Base-by-base conservation (phyloP, 2,888 invertebrate genomes). In the Drosophila nigritarsus region DNA sequence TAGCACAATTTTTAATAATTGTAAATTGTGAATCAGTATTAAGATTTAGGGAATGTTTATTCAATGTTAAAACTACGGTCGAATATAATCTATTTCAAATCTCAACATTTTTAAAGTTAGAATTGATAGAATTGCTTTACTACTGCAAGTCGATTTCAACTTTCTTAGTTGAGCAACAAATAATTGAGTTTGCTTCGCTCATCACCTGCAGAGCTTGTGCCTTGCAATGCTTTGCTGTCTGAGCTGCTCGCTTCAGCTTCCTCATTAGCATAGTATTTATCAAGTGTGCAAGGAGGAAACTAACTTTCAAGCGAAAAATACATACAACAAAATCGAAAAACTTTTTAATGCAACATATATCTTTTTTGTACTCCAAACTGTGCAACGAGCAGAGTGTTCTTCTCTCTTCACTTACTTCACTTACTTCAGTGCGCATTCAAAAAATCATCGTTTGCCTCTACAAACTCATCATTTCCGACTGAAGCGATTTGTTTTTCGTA, bases 271-370 rank as follows among this genome's bases (percentile, higher is more conserved):
- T 20, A 11, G 60, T 48, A 76, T 80, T 73, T 73, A 80, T 80
- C 79, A 71, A 80, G 73, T 69, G 67, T 64, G 59, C 69, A 27
- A 20, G 45, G 51, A 36, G 45, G 51, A 36, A 61, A 53, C 53
- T 58, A 27, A 79, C 63, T 69, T 78, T 66, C 2, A 30, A 30
- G 53, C 32, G 36, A 75, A 71, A 68, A 71, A 48, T 60, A 66
- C 50, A 68, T 55, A 67, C 75, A 81, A 78, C 69, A 85, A 85
- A 83, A 83, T 83, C 77, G 83, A 83, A 85, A 85, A 83, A 83
- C 58, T 85, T 83, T 82, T 68, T 59, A 72, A 75, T 80, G 71
- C 67, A 72, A 63, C 54, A 59, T 65, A 66, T 65, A 55, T 67
- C 49, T 30, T 32, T 11, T n/a, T 49, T 60, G 34, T 29, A 15